Percentiles rank a stretch among this genome's conserved stretches.
Evolutionary conservation across 2,888 invertebrate species (phyloP).

Genomic region (Phlogophora meticulosa): DNA sequence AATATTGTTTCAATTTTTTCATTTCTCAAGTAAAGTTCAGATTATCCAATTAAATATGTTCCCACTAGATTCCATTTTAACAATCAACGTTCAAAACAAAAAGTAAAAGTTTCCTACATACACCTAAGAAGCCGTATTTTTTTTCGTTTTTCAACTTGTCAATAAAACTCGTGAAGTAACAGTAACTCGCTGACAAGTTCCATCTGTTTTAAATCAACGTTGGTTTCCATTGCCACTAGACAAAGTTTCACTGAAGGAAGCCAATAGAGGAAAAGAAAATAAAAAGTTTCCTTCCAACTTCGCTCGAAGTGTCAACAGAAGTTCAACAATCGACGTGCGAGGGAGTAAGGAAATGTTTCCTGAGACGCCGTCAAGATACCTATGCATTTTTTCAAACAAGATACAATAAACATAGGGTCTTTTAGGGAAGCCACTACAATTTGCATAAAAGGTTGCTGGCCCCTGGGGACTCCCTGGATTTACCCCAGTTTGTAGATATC

Average conservation of each 20-base stretch:
- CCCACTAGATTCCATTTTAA: not conserved
- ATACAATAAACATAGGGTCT: conserved; percentile 41
- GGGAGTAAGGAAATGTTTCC: conserved; percentile 63
- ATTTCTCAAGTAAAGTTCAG: not conserved
- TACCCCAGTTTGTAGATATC: conserved; percentile 57
- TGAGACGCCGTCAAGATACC: conserved; percentile 27
- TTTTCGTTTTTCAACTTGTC: conserved; percentile 48
- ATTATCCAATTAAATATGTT: conserved; percentile 8
- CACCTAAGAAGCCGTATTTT: conserved; percentile 19
- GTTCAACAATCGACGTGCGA: conserved; percentile 75
- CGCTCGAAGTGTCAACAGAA: conserved; percentile 79
- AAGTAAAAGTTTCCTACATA: not conserved
- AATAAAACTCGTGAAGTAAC: conserved; percentile 59
- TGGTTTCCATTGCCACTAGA: conserved; percentile 75
- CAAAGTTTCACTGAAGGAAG: conserved; percentile 76
- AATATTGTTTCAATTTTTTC: too few species aligned
- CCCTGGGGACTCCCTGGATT: conserved; percentile 48
- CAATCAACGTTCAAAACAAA: not conserved
- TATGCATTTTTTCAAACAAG: conserved; percentile 32
- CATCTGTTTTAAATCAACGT: conserved; percentile 78
- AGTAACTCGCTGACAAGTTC: conserved; percentile 65
- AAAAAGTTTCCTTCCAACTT: conserved; percentile 80
- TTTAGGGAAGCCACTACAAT: conserved; percentile 45
- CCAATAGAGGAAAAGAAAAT: conserved; percentile 79
- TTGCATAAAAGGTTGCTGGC: conserved; percentile 59